Conservation (phyloP, 2,797 vertebrate species). For the Vultur gryphus region DNA sequence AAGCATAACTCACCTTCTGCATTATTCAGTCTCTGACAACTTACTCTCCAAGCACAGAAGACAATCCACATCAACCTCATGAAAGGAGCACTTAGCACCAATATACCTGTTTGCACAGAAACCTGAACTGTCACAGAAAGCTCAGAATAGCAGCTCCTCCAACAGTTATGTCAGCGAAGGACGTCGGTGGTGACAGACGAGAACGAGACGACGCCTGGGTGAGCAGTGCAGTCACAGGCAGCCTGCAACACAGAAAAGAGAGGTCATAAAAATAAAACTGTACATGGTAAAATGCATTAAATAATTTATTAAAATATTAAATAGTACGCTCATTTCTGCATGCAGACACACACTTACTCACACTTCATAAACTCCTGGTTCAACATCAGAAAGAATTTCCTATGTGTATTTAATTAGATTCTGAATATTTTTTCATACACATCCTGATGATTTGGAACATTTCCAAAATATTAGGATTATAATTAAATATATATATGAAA, state of each 20-base stretch:
- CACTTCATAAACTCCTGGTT: neutral
- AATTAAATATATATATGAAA: neutral
- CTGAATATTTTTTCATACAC: neutral
- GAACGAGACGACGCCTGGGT: accelerated
- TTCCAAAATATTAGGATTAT: neutral
- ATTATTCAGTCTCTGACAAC: neutral
- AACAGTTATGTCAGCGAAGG: neutral
- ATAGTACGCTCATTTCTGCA: neutral
- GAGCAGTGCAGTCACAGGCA: neutral
- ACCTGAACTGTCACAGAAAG: neutral
- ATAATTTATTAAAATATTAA: neutral
- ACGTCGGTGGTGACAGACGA: neutral
- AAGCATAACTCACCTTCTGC: neutral
- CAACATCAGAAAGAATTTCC: conserved; percentile 20
- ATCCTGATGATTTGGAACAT: neutral
- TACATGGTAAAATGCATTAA: neutral
- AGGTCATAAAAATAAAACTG: neutral
- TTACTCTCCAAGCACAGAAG: neutral
- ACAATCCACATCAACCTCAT: neutral
- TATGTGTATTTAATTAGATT: neutral
- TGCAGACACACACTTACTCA: neutral
- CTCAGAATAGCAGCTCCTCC: neutral
- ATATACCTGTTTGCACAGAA: neutral
- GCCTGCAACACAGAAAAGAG: neutral
- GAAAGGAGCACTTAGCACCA: neutral